Evolutionary conservation across 2,888 invertebrate genomes (phyloP).

Genomic region (Nemotelus nigrinus): DNA sequence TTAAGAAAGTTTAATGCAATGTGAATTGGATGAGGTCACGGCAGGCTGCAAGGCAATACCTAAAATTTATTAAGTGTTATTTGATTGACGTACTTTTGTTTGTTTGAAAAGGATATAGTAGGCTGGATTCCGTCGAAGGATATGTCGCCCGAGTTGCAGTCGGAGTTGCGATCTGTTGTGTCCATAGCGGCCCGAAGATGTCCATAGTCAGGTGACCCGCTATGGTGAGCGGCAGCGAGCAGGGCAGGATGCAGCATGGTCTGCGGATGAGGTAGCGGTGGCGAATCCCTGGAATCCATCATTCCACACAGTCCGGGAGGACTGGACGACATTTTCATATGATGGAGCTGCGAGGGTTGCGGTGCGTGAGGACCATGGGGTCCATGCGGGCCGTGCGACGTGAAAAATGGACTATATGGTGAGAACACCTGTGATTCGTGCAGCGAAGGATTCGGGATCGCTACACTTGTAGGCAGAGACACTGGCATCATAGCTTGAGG

Average conservation of each 20-base stretch:
- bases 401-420: conserved; percentile 90
- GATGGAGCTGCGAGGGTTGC: conserved; percentile 64
- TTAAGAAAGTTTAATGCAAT: conserved; percentile 21
- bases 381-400: conserved; percentile 67
- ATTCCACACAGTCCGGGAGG: conserved; percentile 76
- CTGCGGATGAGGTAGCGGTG: conserved; percentile 85
- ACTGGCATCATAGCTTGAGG: conserved; percentile 86
- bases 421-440: conserved; percentile 95
- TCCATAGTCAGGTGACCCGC: conserved; percentile 82
- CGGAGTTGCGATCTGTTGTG: conserved; percentile 84
- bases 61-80: background rate
- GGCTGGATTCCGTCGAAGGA: conserved; percentile 92
- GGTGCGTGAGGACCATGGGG: conserved; percentile 67
- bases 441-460: conserved; percentile 94
- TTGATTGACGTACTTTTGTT: conserved; percentile 51
- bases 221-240: conserved; percentile 83
- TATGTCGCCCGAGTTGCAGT: conserved; percentile 91
- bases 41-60: background rate
- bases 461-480: conserved; percentile 93
- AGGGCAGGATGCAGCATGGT: conserved; percentile 87
- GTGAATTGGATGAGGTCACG: background rate
- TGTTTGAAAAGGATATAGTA: conserved; percentile 93
- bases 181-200: conserved; percentile 80
- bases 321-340: conserved; percentile 64
- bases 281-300: conserved; percentile 77